Base-by-base conservation (phyloP, 2,113 vertebrate genomes). In the Brachionichthys hirsutus region DNA sequence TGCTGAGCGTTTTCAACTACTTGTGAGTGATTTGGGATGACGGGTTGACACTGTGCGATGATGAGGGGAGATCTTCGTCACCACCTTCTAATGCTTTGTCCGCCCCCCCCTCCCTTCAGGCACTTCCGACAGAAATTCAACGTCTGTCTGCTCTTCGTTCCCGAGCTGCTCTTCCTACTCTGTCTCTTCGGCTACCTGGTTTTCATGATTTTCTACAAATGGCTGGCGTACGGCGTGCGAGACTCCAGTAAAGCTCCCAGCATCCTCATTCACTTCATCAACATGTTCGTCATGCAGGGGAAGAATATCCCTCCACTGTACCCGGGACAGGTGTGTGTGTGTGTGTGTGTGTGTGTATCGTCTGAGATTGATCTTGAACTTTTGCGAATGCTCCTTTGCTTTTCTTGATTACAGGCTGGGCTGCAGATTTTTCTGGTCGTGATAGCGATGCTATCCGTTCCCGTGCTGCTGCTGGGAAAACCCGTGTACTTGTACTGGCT, bases 151-250 rank as follows among this genome's bases (percentile, higher is more conserved):
- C 92, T 98, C 2, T 96, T 97, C 69, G 74, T 99, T 30, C 97
- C 97, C 0, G 94, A 99, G 77, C 90, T 98, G 55, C 89, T 98
- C 42, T 99, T 98, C 87, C 85, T 99, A 87, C 90, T 95, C 46
- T 94, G 91, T 84, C 94, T 98, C 66, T 99, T 99, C 40, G 97
- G 97, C 13, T 98, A 99, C 85, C 90, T 99, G 70, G 92, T 95
- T 48, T 95, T 96, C 73, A 91, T 99, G 94, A 94, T 99, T 55
- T 2, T 98, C 71, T 98, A 94, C 64, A 99, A 99, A 83, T 99
- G 97, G 97, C 59, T 98, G 70, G 90, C 90, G 0, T 99, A 91
- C 54, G 88, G 93, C 1, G 93, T 88, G 0, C 78, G 67, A 14
- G 90, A 94, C 72, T 97, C 97, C 1, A 86, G 77, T 7, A 57